A percentile compares a stretch with the other conserved stretches of the same genome.
Evolutionary conservation across 2,797 vertebrate genomes (phyloP).

Genomic region (Saxicola maurus): DNA sequence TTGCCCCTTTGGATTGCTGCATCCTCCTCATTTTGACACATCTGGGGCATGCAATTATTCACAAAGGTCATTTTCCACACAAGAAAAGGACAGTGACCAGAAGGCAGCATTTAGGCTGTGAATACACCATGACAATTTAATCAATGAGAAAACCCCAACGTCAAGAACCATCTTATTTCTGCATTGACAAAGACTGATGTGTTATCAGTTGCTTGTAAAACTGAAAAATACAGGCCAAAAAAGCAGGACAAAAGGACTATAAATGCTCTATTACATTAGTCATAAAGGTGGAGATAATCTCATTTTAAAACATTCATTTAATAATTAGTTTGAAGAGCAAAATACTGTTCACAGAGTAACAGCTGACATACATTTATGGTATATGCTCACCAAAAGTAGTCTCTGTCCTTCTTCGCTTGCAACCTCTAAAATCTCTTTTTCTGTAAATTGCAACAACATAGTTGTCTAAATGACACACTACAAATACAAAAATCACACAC

Average conservation of each 20-base stretch:
- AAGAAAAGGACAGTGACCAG: slow-evolving; percentile 71
- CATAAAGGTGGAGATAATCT: not conserved
- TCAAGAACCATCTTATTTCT: slow-evolving; percentile 62
- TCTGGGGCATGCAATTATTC: slow-evolving; percentile 72
- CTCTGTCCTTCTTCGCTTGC: not conserved
- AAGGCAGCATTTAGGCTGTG: slow-evolving; percentile 67
- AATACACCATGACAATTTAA: slow-evolving; percentile 74
- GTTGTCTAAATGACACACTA: not conserved
- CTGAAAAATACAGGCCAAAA: not conserved
- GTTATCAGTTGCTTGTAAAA: slow-evolving; percentile 48
- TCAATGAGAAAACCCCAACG: slow-evolving; percentile 65
- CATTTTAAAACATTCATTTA: not conserved
- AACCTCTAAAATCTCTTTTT: not conserved
- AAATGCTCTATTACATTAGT: not conserved
- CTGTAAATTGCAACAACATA: not conserved
- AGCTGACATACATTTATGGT: not conserved
- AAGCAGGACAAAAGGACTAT: not conserved
- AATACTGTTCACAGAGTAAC: not conserved
- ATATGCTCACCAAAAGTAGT: not conserved
- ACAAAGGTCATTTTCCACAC: slow-evolving; percentile 71
- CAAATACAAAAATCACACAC: not conserved
- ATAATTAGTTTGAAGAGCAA: not conserved
- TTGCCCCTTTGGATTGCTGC: slow-evolving; percentile 40
- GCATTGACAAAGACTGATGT: slow-evolving; percentile 47
- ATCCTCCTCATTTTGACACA: slow-evolving; percentile 71